Conservation (phyloP, 2,888 invertebrate species). For the Salpingus planirostris region DNA sequence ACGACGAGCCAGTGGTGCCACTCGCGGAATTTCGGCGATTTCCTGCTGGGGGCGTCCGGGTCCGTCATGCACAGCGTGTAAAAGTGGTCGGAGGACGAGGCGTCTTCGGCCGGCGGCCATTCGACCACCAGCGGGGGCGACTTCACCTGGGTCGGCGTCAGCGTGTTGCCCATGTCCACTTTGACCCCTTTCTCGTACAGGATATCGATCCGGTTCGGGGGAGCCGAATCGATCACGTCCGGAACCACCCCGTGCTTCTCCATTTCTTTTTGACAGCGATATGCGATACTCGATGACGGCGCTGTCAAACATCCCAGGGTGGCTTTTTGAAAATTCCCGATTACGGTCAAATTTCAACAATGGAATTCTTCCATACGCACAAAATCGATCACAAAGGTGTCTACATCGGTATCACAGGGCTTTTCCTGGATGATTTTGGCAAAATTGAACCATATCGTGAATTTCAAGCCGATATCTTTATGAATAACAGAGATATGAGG, state of each 20-base stretch:
- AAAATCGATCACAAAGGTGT: too few species aligned
- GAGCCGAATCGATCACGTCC: slow-evolving; percentile 57
- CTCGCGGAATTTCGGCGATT: slow-evolving; percentile 59
- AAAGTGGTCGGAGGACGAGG: too few species aligned
- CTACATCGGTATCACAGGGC: too few species aligned
- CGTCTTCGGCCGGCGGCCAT: slow-evolving; percentile 34
- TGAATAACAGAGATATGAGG: too few species aligned
- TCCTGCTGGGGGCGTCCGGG: slow-evolving; percentile 69
- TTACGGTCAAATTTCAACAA: too few species aligned
- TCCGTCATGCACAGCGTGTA: slow-evolving; percentile 48
- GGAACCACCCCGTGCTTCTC: slow-evolving; percentile 53
- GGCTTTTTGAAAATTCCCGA: slow-evolving; percentile 18
- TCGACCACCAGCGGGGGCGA: slow-evolving; percentile 39
- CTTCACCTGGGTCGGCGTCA: slow-evolving; percentile 66
- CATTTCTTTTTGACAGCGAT: slow-evolving; percentile 9
- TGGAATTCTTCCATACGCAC: too few species aligned
- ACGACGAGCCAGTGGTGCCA: slow-evolving; percentile 74
- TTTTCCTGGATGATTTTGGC: too few species aligned
- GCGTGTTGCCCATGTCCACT: slow-evolving; percentile 55
- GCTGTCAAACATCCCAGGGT: not conserved
- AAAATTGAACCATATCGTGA: too few species aligned
- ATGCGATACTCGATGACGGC: slow-evolving; percentile 1
- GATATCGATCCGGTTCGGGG: slow-evolving; percentile 45
- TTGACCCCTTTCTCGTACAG: slow-evolving; percentile 44
- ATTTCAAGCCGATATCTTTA: too few species aligned